Conservation (phyloP, 2,888 invertebrate genomes). For the Drosophila merina region DNA sequence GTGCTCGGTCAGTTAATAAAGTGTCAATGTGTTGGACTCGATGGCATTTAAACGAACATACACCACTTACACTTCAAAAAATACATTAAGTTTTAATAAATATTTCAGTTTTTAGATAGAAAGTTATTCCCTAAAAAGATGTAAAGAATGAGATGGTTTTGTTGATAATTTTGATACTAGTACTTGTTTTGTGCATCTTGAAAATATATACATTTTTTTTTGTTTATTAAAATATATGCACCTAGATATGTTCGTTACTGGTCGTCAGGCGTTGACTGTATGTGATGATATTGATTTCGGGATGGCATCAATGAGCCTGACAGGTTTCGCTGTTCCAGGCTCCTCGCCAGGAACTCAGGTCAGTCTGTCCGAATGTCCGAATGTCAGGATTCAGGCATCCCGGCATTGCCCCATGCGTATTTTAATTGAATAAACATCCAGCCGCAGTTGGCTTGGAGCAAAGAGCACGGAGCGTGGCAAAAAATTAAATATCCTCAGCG, state of each 20-base stretch:
- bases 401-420: slow-evolving; percentile 57
- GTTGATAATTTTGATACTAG: too few species aligned
- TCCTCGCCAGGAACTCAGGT: slow-evolving; percentile 10
- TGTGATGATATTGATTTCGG: slow-evolving; percentile 77
- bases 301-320: slow-evolving; percentile 55
- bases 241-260: slow-evolving; percentile 48
- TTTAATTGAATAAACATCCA: slow-evolving; percentile 78
- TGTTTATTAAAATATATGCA: slow-evolving; percentile 5
- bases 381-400: slow-evolving; percentile 25
- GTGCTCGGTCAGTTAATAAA: slow-evolving; percentile 70
- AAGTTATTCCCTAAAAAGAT: too few species aligned
- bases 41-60: slow-evolving; percentile 28
- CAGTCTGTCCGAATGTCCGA: neutral
- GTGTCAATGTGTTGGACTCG: slow-evolving; percentile 61
- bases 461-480: slow-evolving; percentile 24
- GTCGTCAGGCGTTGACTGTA: slow-evolving; percentile 71
- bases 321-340: slow-evolving; percentile 24
- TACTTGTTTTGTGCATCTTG: slow-evolving; percentile 4
- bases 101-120: neutral
- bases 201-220: neutral
- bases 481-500: slow-evolving; percentile 45
- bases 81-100: neutral
- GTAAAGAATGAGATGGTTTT: too few species aligned
- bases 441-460: slow-evolving; percentile 25
- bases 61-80: slow-evolving; percentile 14